Conservation (phyloP, 2,797 vertebrate genomes). For the Cyclura pinguis region DNA sequence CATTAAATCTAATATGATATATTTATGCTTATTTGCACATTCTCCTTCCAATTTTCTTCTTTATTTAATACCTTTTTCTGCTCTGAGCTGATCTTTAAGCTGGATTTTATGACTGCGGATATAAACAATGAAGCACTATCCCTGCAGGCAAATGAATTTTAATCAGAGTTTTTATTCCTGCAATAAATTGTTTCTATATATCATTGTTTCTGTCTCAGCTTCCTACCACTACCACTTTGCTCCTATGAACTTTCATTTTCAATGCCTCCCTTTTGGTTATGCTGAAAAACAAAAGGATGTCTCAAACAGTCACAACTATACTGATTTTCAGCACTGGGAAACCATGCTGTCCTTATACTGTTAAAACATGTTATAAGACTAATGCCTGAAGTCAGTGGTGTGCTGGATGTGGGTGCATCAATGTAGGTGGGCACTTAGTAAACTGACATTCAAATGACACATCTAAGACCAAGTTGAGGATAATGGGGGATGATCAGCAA, state of each 20-base stretch:
- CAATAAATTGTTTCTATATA: slow-evolving; percentile 31
- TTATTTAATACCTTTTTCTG: slow-evolving; percentile 31
- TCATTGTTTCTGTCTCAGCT: neutral
- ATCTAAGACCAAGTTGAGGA: no score
- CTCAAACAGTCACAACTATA: neutral
- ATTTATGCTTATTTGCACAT: slow-evolving; percentile 38
- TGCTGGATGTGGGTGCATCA: neutral
- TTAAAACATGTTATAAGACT: neutral
- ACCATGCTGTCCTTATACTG: neutral
- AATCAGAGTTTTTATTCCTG: slow-evolving; percentile 26
- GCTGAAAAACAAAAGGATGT: neutral
- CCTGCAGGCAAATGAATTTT: slow-evolving; percentile 36
- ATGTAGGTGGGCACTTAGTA: neutral
- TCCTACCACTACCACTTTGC: neutral
- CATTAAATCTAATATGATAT: slow-evolving; percentile 40
- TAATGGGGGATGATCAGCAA: no score
- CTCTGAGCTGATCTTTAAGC: slow-evolving; percentile 31
- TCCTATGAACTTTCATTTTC: neutral
- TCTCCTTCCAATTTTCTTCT: slow-evolving; percentile 41
- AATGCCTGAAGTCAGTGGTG: neutral
- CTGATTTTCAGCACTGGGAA: neutral
- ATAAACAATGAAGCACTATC: slow-evolving; percentile 32
- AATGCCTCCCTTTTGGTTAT: neutral
- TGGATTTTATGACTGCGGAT: neutral
- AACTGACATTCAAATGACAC: no score